These are phyloP conservation scores for Sapajus apella DNA, from an alignment of 2,113 vertebrate genomes.

Conservation along the genomic window DNA sequence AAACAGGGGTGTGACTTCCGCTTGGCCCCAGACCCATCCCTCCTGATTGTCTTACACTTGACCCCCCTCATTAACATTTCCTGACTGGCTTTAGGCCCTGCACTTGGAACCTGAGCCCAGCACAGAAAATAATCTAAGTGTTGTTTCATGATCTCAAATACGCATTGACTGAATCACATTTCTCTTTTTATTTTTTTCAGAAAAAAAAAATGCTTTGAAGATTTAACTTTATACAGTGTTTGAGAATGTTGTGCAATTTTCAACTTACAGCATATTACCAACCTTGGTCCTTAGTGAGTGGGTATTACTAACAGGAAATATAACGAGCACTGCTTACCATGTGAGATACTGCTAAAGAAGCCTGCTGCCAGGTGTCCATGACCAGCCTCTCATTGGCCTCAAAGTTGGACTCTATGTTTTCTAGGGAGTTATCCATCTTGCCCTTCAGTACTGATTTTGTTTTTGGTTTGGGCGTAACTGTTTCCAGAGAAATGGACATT, in stretches of 20 bases:
- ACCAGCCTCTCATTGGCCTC: conserved; percentile 83
- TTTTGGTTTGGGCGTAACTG: conserved; percentile 58
- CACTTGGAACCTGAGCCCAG: background rate
- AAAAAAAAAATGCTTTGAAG: background rate
- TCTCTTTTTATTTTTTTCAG: conserved; percentile 26
- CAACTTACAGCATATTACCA: background rate
- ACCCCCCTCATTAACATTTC: background rate
- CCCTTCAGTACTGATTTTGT: conserved; percentile 34
- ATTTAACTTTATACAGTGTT: background rate
- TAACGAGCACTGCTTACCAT: conserved; percentile 83
- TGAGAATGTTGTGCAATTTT: background rate
- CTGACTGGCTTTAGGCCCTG: background rate
- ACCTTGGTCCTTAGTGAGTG: background rate
- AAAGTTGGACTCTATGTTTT: conserved; percentile 52
- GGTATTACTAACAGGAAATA: background rate
- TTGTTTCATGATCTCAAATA: background rate
- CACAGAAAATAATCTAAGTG: background rate
- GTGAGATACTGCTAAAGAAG: conserved; percentile 81
- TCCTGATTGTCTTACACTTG: background rate
- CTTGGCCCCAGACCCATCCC: background rate
- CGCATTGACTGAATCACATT: background rate
- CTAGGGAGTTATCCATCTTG: conserved; percentile 60
- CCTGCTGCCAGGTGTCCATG: conserved; percentile 82
- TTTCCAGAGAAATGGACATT: conserved; percentile 75
- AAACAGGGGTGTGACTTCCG: background rate